phyloP scores from a whole-genome alignment of 2,888 invertebrate species.

The Trichopria drosophilae region DNA sequence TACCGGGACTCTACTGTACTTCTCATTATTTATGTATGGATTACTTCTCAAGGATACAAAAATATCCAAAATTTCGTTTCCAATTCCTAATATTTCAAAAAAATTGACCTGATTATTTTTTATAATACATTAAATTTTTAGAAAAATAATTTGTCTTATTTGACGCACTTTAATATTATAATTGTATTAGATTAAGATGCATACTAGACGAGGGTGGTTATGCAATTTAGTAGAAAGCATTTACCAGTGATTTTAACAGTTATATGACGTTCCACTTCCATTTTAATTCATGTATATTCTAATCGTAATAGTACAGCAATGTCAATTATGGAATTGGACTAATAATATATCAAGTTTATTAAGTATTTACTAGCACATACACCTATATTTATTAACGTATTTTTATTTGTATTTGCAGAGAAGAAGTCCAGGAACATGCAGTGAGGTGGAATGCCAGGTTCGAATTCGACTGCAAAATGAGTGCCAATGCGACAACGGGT shows the following conservation, averaged over 20 bases:
- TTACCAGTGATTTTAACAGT: too few species aligned
- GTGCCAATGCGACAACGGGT: conserved; percentile 92
- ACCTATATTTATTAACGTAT: not conserved
- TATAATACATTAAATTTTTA: not conserved
- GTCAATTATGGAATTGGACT: too few species aligned
- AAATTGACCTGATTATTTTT: not conserved
- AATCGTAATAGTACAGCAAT: too few species aligned
- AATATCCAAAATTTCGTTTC: not conserved
- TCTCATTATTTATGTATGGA: not conserved
- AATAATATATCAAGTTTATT: too few species aligned
- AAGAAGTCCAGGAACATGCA: conserved; percentile 90
- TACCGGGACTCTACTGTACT: too few species aligned
- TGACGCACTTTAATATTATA: not conserved
- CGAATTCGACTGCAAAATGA: conserved; percentile 94
- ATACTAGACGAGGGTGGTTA: not conserved
- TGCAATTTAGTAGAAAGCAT: too few species aligned
- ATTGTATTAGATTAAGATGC: not conserved
- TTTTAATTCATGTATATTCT: too few species aligned
- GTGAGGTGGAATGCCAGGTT: conserved; percentile 92
- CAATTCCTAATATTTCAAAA: not conserved
- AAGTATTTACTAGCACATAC: too few species aligned
- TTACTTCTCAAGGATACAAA: not conserved
- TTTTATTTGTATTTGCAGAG: conserved; percentile 64
- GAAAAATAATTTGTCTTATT: not conserved
- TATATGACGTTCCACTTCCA: too few species aligned